These are phyloP conservation scores for Heliconius hortense DNA, from an alignment of 2,888 invertebrate genomes.

Conservation along the genomic window DNA sequence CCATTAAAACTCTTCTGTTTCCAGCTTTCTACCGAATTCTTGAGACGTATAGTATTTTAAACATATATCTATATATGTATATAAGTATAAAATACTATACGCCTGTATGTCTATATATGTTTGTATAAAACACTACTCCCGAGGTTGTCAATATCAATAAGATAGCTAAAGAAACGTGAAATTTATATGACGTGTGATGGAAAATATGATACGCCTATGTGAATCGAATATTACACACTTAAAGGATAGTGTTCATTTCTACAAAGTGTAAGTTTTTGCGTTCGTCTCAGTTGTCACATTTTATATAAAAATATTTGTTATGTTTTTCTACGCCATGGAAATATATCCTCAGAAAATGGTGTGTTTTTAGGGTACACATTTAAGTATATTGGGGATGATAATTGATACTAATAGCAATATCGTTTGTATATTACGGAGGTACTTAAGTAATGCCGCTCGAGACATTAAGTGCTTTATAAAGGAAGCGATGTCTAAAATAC, in stretches of 20 bases:
- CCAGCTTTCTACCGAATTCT: too few relatives aligned
- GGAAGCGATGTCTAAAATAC: neutral
- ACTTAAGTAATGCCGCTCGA: conserved; percentile 7
- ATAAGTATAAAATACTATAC: neutral
- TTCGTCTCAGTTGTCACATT: conserved; percentile 18
- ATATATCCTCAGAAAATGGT: neutral
- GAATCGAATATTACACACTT: conserved; percentile 26
- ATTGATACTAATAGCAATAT: conserved; percentile 10
- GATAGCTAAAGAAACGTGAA: conserved; percentile 33
- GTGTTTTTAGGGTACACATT: neutral
- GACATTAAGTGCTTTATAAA: conserved; percentile 1
- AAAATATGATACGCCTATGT: conserved; percentile 38
- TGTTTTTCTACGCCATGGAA: neutral
- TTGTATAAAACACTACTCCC: conserved; percentile 1
- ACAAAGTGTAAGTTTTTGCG: conserved; percentile 22
- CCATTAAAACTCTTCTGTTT: too few relatives aligned
- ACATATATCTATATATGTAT: neutral
- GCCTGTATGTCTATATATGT: neutral
- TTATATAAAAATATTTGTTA: neutral
- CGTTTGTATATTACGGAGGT: neutral
- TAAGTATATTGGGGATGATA: neutral
- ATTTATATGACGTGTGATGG: conserved; percentile 42
- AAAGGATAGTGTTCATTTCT: conserved; percentile 22
- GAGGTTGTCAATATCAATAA: conserved; percentile 42
- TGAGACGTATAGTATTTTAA: neutral